Base-by-base conservation (phyloP, 30 jellyfish, hydroid and myxozoan genomes). In the Sanderia malayensis region DNA sequence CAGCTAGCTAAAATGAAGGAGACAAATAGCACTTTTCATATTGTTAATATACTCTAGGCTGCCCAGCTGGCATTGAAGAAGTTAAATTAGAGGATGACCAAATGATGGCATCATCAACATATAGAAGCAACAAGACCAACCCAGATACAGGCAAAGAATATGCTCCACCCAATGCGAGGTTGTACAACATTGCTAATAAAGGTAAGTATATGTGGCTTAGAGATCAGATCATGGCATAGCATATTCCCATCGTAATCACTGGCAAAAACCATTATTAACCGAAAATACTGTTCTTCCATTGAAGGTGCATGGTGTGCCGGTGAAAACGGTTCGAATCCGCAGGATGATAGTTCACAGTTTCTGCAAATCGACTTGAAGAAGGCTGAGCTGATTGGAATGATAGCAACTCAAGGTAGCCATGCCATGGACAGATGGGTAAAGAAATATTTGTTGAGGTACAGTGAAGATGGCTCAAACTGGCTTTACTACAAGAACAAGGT, bases 301-400 rank as follows among this genome's bases (percentile, higher is more conserved):
- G 2, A 37, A 92, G 98, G 98, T 23, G 76, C 96, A 0, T 92
- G 98, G 98, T 92, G 98, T 67, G 98, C 98, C 29, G 89, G 89
- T 53, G 96, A 86, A 47, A 91, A 84, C 61, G 65, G 63, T 2
- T 60, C 74, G 29, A 59, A 81, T 17, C 72, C 87, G 6, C 30
- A 67, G 28, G 95, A 84, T 23, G 92, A 71, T 10, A 85, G 60
- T 41, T 73, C 44, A 33, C 95, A 92, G 73, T 92, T 62, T 59
- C 70, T 92, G 31, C 95, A 92, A 64, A 23, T 92, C 11, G 95
- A 84, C 58, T 77, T 92, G 68, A 86, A 86, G 44, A 80, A 79
- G 62, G 34, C 83, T 11, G 91, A 77, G 72, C 32, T 60, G 53
- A 66, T 92, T 24, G 92, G 89, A n/a, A 85, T 79, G 83, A 87